Base-by-base conservation (phyloP, 2,888 invertebrate genomes). In the Eucriotettix oculatus region DNA sequence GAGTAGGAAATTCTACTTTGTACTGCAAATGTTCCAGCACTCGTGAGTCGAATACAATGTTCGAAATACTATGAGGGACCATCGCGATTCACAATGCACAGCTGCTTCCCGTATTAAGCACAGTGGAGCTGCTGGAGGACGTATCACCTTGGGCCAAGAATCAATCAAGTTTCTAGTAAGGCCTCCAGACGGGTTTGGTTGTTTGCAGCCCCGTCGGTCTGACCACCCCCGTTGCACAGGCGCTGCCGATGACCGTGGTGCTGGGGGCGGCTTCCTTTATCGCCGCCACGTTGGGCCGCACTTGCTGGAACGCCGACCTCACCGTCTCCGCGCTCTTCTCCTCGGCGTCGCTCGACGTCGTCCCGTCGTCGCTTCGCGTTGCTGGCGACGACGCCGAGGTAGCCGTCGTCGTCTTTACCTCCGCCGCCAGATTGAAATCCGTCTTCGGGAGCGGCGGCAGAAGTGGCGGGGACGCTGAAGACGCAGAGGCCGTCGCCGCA, bases 351-450 rank as follows among this genome's bases (percentile, higher is more conserved):
- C 79, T 29, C 54, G 29, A n/a, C 16, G 54, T 17, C 54, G 17
- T 14, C 54, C 14, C 54, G 79, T 14, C 72, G 71, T 56, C 75
- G 73, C 52, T 77, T 63, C 80, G 77, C 12, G 82, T 80, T 12
- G 84, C 85, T 69, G 81, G 14, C 82, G 16, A 79, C 78, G 68
- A 78, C 73, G 61, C 78, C 77, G 52, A 43, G 66, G 68, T 9
- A 69, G 64, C 64, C 66, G 67, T 64, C 75, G 75, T 44, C 76
- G 77, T 1, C 76, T 75, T 3, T 75, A 76, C 58, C 77, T 29
- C 76, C 69, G 75, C 73, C 29, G 77, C 65, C 67, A 71, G 72
- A 14, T 75, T 72, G 54, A 73, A 73, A 54, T 72, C 67, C 64
- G 75, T 71, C 10, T 71, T 63, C 60, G 12, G 48, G 48, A 14